Conservation (phyloP, 2,888 invertebrate genomes). For the Gryllus longicercus region DNA sequence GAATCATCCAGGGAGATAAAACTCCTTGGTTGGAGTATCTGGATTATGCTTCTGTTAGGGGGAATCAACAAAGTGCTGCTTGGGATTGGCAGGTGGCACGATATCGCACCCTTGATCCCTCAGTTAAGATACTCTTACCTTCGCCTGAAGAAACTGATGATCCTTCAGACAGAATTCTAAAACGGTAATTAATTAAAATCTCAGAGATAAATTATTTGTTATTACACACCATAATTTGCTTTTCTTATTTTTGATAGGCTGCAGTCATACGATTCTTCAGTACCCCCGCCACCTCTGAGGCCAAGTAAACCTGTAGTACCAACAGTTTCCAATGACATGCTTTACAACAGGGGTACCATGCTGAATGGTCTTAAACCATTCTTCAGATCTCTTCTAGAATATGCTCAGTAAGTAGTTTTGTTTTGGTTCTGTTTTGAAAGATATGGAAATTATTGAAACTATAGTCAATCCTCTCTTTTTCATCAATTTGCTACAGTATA, state of each 20-base stretch:
- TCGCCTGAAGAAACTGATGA: constrained; percentile 45
- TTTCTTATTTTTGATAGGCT: constrained; percentile 46
- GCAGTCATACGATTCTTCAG: constrained; percentile 61
- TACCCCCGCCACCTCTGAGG: constrained; percentile 55
- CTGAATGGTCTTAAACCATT: constrained; percentile 50
- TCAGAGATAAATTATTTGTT: neutral
- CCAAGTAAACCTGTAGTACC: constrained; percentile 50
- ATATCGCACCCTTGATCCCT: constrained; percentile 44
- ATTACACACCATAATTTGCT: neutral
- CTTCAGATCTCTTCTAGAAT: constrained; percentile 50
- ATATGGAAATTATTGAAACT: too few species aligned
- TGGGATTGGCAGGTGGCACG: constrained; percentile 56
- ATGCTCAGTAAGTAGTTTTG: constrained; percentile 48
- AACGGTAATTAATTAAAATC: constrained; percentile 36
- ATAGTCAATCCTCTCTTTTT: too few species aligned
- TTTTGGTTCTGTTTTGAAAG: too few species aligned
- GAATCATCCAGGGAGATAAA: constrained; percentile 59
- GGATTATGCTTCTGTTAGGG: constrained; percentile 56
- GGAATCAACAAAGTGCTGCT: constrained; percentile 52
- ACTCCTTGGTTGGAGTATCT: constrained; percentile 68
- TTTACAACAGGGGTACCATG: constrained; percentile 48
- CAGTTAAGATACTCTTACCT: constrained; percentile 21
- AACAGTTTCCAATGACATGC: constrained; percentile 45
- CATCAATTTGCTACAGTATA: too few species aligned
- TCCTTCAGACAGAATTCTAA: constrained; percentile 56